Base-by-base conservation (phyloP, 1,140 invertebrate genomes). In the Drosophila takahashii region DNA sequence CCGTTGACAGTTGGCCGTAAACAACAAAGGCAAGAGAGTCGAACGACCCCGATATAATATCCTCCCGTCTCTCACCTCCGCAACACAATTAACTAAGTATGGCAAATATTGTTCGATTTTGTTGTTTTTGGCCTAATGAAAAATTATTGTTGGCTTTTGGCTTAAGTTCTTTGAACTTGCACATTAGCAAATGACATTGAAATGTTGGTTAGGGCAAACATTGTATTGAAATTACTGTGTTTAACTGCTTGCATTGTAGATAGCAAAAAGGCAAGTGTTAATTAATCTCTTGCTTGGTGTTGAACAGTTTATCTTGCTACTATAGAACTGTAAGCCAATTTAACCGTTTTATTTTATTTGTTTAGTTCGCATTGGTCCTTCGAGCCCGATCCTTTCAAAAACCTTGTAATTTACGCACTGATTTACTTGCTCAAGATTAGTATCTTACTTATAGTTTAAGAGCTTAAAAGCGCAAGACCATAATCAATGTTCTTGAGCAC, bases 1-100 rank as follows among this genome's bases (percentile, higher is more conserved):
- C 71, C 62, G 71, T 45, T 76, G 72, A 76, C 72, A 76, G 60
- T 75, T 75, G 52, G 61, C 47, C 72, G 72, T 76, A 75, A 75
- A 76, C 64, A 76, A 75, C 72, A 75, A 76, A 39, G 45, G 58
- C 42, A 74, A 37, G 41, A 37, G 58, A 36, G 58, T 64, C 41
- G 58, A 65, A 65, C 59, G 62, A 65, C 62, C 57, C 39, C 41
- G 26, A 61, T 61, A 64, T 26, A 42, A 34, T 34, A n/a, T 5
- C 32, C 29, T 4, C 32, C 10, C 26, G 65, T 13, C 18, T 37
- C 26, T 45, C 66, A 15, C 22, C 13, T 13, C 22, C 44, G 27
- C 10, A 36, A 22, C 16, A 52, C 69, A 72, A 72, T 72, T 72
- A 72, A 72, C 54, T 47, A 72, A 60, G 56, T 47, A 72, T 51